Base-by-base conservation (phyloP, 2,888 invertebrate species). In the Scaptomyza flava region DNA sequence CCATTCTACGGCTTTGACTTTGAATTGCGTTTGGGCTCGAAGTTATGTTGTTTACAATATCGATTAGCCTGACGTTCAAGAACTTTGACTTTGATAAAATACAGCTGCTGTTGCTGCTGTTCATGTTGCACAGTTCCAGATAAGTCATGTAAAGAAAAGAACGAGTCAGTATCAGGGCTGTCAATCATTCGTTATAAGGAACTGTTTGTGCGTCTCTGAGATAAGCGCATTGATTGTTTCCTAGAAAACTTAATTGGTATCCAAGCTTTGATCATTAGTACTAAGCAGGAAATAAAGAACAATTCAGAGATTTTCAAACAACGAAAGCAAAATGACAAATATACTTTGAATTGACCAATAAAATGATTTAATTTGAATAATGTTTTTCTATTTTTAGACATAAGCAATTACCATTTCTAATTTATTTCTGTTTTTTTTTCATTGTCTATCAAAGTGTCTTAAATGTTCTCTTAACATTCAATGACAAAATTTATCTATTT, bases 401-500 rank as follows among this genome's bases (percentile, higher is more conserved):
- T 36, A n/a, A n/a, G n/a, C 34, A 0, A 36, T 36, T 5, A n/a
- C 12, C 36, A 36, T 8, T 8, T 38, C 14, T 8, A 54, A 36
- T 2, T n/a, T 33, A 38, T 57, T 76, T 70, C 14, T 52, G n/a
- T 31, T 23, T 43, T 8, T 41, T 7, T n/a, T 9, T 9, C 31
- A 2, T 9, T 9, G 31, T 9, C 9, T 3, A 12, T 9, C 36
- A 11, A 23, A 23, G 14, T 69, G 46, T 20, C 36, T 11, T 4
- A 20, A 61, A 42, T 52, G 53, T 68, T 31, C 58, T 31, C 58
- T 53, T 62, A 53, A 42, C 33, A 34, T 11, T 53, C 57, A 42
- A 68, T 69, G 72, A 84, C 78, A 68, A 78, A 77, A 81, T 62
- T 47, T 45, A 41, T 43, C 68, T 87, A 84, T 81, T 87, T 83